Conservation (phyloP, 2,888 invertebrate genomes). For the Euphydryas editha region DNA sequence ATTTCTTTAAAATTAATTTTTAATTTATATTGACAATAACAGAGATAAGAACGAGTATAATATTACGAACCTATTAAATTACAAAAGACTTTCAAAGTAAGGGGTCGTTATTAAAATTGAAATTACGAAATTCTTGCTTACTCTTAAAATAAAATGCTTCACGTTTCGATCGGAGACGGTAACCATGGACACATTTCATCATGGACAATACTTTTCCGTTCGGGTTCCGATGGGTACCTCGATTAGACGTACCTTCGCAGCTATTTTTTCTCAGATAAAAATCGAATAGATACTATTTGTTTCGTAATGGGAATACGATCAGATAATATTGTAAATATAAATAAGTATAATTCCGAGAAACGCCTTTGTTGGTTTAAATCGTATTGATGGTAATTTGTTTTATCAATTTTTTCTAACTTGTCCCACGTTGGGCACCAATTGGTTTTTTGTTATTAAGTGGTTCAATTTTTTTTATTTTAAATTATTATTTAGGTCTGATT, state of each 20-base stretch:
- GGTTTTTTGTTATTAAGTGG: no score
- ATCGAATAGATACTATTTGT: constrained; percentile 15
- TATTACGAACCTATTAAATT: constrained; percentile 13
- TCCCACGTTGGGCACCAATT: constrained; percentile 10
- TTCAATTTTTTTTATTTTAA: not conserved
- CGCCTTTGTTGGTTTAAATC: not conserved
- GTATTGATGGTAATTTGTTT: not conserved
- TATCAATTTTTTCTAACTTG: constrained; percentile 2
- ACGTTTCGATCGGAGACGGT: constrained; percentile 6
- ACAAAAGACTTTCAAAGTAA: constrained; percentile 9
- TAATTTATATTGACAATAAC: constrained; percentile 8
- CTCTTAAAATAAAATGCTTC: constrained; percentile 11
- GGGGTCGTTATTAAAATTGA: constrained; percentile 5
- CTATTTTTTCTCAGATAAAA: constrained; percentile 19
- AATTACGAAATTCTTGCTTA: constrained; percentile 14
- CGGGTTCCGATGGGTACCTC: constrained; percentile 16
- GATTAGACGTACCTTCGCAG: constrained; percentile 29
- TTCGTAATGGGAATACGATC: constrained; percentile 25
- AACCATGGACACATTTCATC: constrained; percentile 30
- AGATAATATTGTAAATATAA: constrained; percentile 17
- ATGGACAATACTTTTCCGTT: constrained; percentile 34
- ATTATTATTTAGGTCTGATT: not conserved
- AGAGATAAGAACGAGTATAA: constrained; percentile 8
- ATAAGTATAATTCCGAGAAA: constrained; percentile 8
- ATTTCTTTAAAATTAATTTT: constrained; percentile 1